Conservation (phyloP, 2,113 vertebrate genomes). For the Cepphus grylle region DNA sequence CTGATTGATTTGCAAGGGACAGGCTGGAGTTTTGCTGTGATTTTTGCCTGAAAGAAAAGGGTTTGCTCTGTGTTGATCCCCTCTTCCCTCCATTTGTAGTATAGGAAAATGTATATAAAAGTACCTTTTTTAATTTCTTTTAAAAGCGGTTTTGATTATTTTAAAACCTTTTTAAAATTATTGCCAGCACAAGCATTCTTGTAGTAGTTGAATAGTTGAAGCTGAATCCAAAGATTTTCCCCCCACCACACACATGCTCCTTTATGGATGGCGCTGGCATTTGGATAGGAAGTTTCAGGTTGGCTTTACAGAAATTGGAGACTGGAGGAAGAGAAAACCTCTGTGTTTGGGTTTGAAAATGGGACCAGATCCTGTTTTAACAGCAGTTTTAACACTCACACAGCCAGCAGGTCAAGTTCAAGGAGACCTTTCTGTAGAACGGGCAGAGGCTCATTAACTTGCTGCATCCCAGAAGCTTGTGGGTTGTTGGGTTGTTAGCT, state of each 20-base stretch:
- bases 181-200: not conserved
- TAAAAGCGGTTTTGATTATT: not conserved
- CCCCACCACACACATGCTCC: accelerated
- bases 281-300: not conserved
- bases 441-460: not conserved
- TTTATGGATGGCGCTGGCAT: not conserved
- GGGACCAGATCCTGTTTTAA: not conserved
- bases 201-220: no score
- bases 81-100: not conserved
- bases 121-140: not conserved
- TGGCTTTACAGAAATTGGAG: not conserved
- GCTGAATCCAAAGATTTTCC: not conserved
- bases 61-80: not conserved
- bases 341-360: not conserved
- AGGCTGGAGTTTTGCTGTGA: not conserved
- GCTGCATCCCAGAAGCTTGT: not conserved
- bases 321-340: not conserved
- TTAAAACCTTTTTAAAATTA: not conserved
- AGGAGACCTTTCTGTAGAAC: not conserved
- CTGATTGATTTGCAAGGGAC: not conserved
- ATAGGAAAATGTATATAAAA: not conserved
- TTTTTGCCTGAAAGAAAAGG: not conserved
- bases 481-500: not conserved
- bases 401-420: conserved; percentile 1
- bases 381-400: not conserved